Conservation (phyloP, 2,797 vertebrate species). For the Pelochelys cantorii region DNA sequence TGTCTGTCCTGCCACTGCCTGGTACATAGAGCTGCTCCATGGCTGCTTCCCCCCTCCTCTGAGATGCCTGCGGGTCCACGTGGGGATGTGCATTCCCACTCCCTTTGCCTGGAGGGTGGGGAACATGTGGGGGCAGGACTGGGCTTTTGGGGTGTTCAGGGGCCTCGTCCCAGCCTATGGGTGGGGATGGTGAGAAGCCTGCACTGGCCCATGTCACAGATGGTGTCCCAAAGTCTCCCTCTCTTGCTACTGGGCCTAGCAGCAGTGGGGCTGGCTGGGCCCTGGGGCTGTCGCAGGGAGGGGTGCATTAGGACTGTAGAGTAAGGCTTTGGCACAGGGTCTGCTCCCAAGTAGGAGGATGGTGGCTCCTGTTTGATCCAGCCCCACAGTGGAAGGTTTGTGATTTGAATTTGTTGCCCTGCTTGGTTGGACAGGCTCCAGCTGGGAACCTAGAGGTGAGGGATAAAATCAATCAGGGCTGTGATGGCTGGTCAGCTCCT, state of each 20-base stretch:
- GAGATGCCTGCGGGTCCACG: too few species aligned
- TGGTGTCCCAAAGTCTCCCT: constrained; percentile 53
- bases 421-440: neutral
- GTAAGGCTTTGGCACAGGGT: neutral
- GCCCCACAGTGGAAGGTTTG: neutral
- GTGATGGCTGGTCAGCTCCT: neutral
- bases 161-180: neutral
- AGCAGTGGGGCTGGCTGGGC: neutral
- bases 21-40: neutral
- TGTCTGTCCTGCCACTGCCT: neutral
- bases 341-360: neutral
- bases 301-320: neutral
- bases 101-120: constrained; percentile 19
- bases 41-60: neutral
- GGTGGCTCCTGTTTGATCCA: neutral
- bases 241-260: neutral
- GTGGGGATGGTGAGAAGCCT: neutral
- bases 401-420: neutral
- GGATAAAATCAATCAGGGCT: neutral
- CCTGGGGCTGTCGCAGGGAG: neutral
- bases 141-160: constrained; percentile 46
- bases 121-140: constrained; percentile 4
- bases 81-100: neutral
- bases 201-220: neutral
- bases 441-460: neutral